Base-by-base conservation (phyloP, 2,888 invertebrate species). In the Drosophila macrospina region DNA sequence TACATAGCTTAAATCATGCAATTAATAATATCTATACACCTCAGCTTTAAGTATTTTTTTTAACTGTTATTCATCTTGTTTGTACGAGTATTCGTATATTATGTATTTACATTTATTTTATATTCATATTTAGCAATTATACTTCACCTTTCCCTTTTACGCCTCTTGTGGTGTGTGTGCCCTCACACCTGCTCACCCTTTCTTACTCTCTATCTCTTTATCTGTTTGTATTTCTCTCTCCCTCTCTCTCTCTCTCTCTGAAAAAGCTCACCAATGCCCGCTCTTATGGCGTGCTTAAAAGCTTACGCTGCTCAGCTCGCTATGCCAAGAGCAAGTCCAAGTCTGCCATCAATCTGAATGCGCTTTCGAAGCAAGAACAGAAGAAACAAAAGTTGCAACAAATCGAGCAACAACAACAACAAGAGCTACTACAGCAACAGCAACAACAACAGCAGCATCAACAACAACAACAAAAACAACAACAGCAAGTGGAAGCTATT, bases 201-300 rank as follows among this genome's bases (percentile, higher is more conserved):
- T 24, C 30, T 10, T 20, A 42, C 30, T 16, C 20, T 59, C 10
- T 34, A 7, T 34, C 39, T 30, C 28, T 36, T 15, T 50, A 10
- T 26, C 24, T 45, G 36, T 51, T 28, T 41, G 13, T 56, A 16
- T 52, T n/a, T 57, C 15, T 51, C 24, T 51, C 36, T 65, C 36
- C 61, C 20, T 20, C 20, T 20, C 20, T 20, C 20, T 20, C 20
- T 20, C 20, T 20, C 20, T 1, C 20, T 20, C 2, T 20, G 20
- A 44, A 44, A 70, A 88, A 84, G 84, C 86, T 84, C 34, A 73
- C 88, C 34, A 86, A 56, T 65, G 88, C 83, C 13, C 86, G 83
- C 20, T 84, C 83, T 4, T 88, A 79, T 42, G 88, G 86, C 44
- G 84, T 84, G 45, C 71, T 84, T 32, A 84, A 84, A 61, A 88